Evolutionary conservation across 2,113 vertebrate species (phyloP), one percentile per base, ranked within the genome.

Genomic region (Nibea coibor): DNA sequence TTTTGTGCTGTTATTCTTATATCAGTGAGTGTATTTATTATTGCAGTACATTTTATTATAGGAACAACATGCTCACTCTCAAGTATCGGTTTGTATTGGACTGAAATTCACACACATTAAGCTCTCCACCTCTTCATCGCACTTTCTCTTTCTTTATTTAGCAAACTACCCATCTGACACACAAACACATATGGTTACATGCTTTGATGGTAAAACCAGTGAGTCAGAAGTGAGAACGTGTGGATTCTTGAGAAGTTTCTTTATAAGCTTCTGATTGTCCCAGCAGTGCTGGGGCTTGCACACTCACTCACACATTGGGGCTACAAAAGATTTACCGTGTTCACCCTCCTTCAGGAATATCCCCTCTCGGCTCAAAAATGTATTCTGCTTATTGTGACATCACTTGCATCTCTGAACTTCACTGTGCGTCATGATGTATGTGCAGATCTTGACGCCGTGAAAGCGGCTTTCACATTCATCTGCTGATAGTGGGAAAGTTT

Each of bases 201-300:
- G 91, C 90, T 94, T 91, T 93, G 61, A 94, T 95, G 95, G 93
- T 95, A 94, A 96, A 94, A 95, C 88, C 63, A 91, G 80, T 96
- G 96, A 97, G 91, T 97, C 96, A 97, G 92, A 96, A 90, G 96
- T 96, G 95, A 93, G 95, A 97, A 96, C 86, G 87, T 95, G 89
- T 96, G 85, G 91, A 95, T 94, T 95, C 94, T 96, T 95, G 94
- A 93, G 94, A 96, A 14, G 64, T 80, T 42, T 80, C 64, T 68
- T 47, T 39, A n/a, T 45, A 35, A 68, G 68, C 31, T 0, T 77
- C 2, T 14, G 0, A 51, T 58, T 51, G 47, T 50, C 78, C 64
- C 69, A 53, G 42, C 5, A 63, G 42, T 62, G 28, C 47, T 59
- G 50, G 56, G 67, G 42, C 16, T 57, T 10, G 14, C 39, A 57